Conservation (phyloP, 2,113 vertebrate genomes). For the Pachyramphus minor region DNA sequence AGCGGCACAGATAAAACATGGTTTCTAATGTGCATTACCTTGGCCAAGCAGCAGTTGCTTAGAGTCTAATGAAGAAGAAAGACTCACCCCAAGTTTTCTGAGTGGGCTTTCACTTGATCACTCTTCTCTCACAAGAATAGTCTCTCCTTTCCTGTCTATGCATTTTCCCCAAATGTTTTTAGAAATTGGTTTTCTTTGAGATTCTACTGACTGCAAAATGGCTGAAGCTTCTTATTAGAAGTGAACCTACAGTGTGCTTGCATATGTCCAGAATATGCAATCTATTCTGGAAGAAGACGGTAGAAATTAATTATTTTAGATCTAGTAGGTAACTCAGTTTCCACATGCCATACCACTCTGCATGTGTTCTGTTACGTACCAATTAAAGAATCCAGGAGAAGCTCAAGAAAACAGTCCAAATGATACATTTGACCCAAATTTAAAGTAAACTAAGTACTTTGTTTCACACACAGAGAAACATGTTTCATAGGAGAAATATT, state of each 20-base stretch:
- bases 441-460: not conserved
- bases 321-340: not conserved
- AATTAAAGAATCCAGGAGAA: not conserved
- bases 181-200: not conserved
- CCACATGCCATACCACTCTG: fast-evolving
- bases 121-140: not conserved
- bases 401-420: not conserved
- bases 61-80: not conserved
- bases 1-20: fast-evolving
- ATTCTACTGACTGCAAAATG: not conserved
- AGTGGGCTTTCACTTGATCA: not conserved
- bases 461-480: not conserved
- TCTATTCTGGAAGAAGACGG: not conserved
- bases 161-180: not conserved
- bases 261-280: too few species aligned
- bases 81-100: not conserved
- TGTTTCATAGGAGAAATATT: not conserved
- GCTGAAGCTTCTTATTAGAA: not conserved
- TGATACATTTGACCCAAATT: not conserved
- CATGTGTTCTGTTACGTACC: fast-evolving
- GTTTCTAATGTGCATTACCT: not conserved
- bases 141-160: not conserved
- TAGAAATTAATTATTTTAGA: not conserved
- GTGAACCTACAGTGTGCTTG: not conserved
- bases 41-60: not conserved